Conservation (phyloP, 1,140 invertebrate species). For the Drosophila serrata region DNA sequence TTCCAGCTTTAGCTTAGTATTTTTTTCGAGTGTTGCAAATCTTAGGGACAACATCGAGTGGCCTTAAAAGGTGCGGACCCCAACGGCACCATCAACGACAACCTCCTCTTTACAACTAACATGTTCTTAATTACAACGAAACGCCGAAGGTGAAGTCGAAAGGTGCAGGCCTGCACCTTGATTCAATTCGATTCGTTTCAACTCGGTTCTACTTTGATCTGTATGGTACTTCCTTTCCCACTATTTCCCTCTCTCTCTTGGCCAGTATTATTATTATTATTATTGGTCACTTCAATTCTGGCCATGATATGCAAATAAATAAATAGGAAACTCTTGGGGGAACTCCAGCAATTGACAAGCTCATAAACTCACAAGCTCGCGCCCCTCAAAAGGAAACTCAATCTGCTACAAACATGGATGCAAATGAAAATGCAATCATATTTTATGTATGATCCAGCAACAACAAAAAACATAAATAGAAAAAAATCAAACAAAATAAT, state of each 20-base stretch:
- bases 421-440: constrained; percentile 83
- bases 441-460: constrained; percentile 75
- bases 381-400: constrained; percentile 79
- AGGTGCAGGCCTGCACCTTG: constrained; percentile 37
- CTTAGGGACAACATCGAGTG: constrained; percentile 17
- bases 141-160: constrained; percentile 65
- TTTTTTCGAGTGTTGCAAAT: not conserved
- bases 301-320: constrained; percentile 81
- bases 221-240: constrained; percentile 15
- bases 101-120: constrained; percentile 81
- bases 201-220: constrained; percentile 75
- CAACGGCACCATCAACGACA: constrained; percentile 61
- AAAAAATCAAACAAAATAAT: constrained; percentile 17
- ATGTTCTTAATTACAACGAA: constrained; percentile 84
- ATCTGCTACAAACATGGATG: constrained; percentile 69
- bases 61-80: constrained; percentile 36
- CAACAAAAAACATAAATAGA: constrained; percentile 9
- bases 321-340: constrained; percentile 54
- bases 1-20: not conserved
- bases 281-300: constrained; percentile 54
- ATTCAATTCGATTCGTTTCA: constrained; percentile 30
- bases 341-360: constrained; percentile 69
- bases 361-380: constrained; percentile 77
- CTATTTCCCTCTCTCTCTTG: not conserved
- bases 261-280: constrained; percentile 27